Evolutionary conservation across 2,888 invertebrate genomes (phyloP).

Genomic region (Idaea biselata): DNA sequence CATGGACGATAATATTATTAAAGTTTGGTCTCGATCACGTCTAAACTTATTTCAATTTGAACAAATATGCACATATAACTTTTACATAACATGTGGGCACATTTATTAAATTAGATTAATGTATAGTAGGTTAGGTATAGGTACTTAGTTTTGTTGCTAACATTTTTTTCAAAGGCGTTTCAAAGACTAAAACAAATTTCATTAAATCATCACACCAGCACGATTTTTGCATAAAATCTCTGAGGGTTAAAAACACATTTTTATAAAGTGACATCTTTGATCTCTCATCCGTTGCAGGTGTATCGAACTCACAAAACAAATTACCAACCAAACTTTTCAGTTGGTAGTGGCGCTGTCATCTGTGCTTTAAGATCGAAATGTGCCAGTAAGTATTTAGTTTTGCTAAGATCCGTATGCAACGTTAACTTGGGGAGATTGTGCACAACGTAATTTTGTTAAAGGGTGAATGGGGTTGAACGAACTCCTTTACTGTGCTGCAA

Average conservation of each 20-base stretch:
- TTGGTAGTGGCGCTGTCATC: neutral
- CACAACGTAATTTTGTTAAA: neutral
- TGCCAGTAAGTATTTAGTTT: neutral
- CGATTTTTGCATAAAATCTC: neutral
- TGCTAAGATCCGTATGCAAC: neutral
- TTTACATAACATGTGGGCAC: no score
- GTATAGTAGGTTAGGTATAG: neutral
- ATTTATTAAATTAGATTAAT: neutral
- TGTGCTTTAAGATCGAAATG: no score
- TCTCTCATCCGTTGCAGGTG: constrained; percentile 9
- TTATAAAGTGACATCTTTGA: neutral
- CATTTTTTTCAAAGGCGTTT: neutral
- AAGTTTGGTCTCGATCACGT: no score
- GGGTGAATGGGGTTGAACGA: neutral
- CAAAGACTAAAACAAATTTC: neutral
- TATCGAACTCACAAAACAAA: constrained; percentile 14
- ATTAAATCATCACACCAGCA: neutral
- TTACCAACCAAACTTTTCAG: neutral
- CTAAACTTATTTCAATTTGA: no score
- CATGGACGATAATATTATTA: no score
- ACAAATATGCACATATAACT: no score
- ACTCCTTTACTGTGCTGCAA: neutral
- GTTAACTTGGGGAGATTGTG: neutral
- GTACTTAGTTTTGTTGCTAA: neutral
- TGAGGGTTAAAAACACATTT: neutral